Percentiles rank a stretch among this genome's conserved stretches.
Conservation (phyloP, 2,113 vertebrate genomes). For the Phrynosoma blainvillii region DNA sequence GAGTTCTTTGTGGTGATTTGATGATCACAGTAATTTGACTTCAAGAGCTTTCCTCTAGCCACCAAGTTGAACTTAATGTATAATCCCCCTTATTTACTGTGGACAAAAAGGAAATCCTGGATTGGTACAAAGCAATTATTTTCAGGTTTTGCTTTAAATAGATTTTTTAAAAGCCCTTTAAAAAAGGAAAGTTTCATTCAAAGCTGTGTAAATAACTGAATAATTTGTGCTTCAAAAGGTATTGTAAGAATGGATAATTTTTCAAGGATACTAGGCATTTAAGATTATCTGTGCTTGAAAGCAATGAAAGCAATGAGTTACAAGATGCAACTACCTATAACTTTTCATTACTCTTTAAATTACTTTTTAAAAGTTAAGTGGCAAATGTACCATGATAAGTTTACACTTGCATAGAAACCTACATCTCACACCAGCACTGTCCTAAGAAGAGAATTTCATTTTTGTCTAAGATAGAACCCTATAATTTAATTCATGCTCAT, state of each 20-base stretch:
- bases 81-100: not conserved
- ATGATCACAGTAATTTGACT: slow-evolving; percentile 3
- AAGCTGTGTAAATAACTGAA: not conserved
- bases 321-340: too few species aligned
- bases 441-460: too few species aligned
- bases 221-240: not conserved
- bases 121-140: not conserved
- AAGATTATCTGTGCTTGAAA: not conserved
- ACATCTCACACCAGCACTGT: too few species aligned
- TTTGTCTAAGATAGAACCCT: too few species aligned
- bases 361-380: too few species aligned
- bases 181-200: not conserved
- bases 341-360: too few species aligned
- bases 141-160: not conserved
- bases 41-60: not conserved
- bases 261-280: not conserved
- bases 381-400: too few species aligned
- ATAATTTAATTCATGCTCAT: too few species aligned
- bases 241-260: not conserved
- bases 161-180: not conserved
- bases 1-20: accelerated
- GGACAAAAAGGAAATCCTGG: not conserved
- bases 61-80: not conserved
- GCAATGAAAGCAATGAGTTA: not conserved
- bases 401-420: too few species aligned